Evolutionary conservation across 1,140 invertebrate genomes (phyloP), one percentile per base, ranked within the genome.

Genomic region (Solenopsis invicta): DNA sequence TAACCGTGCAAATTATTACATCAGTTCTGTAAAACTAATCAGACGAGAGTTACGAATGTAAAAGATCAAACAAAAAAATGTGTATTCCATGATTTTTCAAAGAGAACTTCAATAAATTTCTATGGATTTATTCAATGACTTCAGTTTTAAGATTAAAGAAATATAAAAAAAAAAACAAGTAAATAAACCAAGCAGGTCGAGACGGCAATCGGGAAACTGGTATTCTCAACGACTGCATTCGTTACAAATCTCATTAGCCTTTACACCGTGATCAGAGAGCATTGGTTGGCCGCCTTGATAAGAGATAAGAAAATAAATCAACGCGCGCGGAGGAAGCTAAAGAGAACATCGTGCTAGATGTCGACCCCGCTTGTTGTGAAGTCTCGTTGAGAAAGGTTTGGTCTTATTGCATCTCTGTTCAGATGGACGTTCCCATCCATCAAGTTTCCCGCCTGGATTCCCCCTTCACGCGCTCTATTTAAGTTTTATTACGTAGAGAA

Each of bases 371-470:
- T 66, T 50, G 80, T 81, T 81, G n/a, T 50, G 50, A 86, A 72
- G 45, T 21, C 80, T 67, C 29, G 66, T 77, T 77, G 16, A 75
- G 90, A 45, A 87, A 56, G 41, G 29, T 92, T 56, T 92, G 89
- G 89, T 86, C 91, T 86, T 93, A 81, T 72, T 86, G 76, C 41
- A 71, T 86, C 48, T 80, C 37, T 21, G 2, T 54, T 21, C 34
- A 9, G 24, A 52, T 48, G 52, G 13, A 80, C 41, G 34, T 81
- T 41, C 61, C 56, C 16, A 62, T 86, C 54, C 66, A 72, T 86
- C 76, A 81, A 72, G 37, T 69, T 77, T 61, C 18, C 34, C 41
- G 13, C 24, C 34, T 34, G 37, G 21, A 24, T 37, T 64, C 59
- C 18, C 48, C 18, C 18, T 52, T 37, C 16, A 52, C 59, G n/a